Percentiles rank a stretch among this genome's conserved stretches.
These are phyloP conservation scores for Toxotes chatareus DNA, from an alignment of 2,113 vertebrate genomes.

Conservation along the genomic window DNA sequence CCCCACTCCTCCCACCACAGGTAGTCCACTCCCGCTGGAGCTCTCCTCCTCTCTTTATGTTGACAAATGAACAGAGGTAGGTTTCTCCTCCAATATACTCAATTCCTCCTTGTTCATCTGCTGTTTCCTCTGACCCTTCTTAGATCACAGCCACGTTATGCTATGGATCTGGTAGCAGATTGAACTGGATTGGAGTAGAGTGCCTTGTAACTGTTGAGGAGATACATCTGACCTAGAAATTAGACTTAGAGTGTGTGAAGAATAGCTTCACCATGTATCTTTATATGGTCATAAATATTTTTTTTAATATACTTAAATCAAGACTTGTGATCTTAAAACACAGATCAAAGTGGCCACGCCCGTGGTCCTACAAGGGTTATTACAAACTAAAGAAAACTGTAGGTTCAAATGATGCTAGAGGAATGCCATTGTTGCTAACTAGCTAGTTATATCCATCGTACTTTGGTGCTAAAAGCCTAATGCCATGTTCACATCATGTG, in stretches of 20 bases:
- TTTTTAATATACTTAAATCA: too few relatives aligned
- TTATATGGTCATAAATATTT: constrained; percentile 3
- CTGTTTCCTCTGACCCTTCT: constrained; percentile 64
- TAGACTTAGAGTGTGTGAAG: constrained; percentile 17
- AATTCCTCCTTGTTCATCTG: constrained; percentile 43
- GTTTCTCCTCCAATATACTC: constrained; percentile 61
- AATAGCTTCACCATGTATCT: background rate
- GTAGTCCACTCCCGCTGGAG: constrained; percentile 85
- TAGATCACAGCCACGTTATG: constrained; percentile 42
- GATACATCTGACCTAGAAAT: constrained; percentile 51
- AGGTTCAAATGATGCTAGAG: too few relatives aligned
- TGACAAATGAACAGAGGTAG: constrained; percentile 87
- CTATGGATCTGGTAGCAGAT: constrained; percentile 43
- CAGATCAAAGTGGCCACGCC: background rate
- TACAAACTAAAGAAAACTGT: background rate
- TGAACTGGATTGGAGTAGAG: constrained; percentile 39
- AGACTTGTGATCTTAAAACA: background rate
- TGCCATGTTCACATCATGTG: too few relatives aligned
- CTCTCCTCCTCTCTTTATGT: constrained; percentile 79
- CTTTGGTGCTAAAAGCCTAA: too few relatives aligned
- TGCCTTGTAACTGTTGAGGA: constrained; percentile 19
- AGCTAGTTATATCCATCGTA: too few relatives aligned
- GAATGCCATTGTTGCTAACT: background rate
- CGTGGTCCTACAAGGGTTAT: background rate
- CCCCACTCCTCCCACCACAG: constrained; percentile 80